phyloP scores from a whole-genome alignment of 2,888 invertebrate genomes.

The Petrolisthes manimaculis region DNA sequence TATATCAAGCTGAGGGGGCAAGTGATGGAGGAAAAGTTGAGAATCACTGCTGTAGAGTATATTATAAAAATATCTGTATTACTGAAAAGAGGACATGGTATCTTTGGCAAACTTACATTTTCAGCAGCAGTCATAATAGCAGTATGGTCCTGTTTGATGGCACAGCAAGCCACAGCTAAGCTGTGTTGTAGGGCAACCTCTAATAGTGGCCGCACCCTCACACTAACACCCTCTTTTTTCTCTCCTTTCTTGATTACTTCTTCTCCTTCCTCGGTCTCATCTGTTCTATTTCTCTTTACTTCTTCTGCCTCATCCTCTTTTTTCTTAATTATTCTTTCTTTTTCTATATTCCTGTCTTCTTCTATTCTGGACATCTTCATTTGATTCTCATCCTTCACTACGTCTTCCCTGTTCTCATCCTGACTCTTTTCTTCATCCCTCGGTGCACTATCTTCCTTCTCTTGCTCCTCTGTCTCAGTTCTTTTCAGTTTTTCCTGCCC shows the following conservation, averaged over 20 bases:
- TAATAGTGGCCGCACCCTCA: slow-evolving; percentile 10
- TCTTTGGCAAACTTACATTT: slow-evolving; percentile 18
- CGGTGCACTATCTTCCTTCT: neutral
- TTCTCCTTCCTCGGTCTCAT: neutral
- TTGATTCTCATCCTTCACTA: slow-evolving; percentile 7
- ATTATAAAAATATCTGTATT: too few species aligned
- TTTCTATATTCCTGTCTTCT: neutral
- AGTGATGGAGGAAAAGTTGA: too few species aligned
- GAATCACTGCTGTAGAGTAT: too few species aligned
- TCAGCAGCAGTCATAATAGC: slow-evolving; percentile 40
- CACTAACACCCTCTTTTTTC: neutral
- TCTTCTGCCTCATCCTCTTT: neutral
- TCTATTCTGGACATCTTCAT: neutral
- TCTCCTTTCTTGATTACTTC: neutral
- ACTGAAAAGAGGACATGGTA: too few species aligned
- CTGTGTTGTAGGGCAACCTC: slow-evolving; percentile 36
- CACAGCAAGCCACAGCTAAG: slow-evolving; percentile 42
- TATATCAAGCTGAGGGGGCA: too few species aligned
- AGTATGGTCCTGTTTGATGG: slow-evolving; percentile 24
- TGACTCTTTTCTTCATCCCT: too few species aligned
- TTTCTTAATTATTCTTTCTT: neutral
- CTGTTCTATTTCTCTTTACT: neutral
- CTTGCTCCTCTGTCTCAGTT: neutral
- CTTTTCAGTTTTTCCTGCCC: neutral
- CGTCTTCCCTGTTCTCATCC: neutral